Evolutionary conservation across 2,888 invertebrate species (phyloP), one percentile per base, ranked within the genome.

Genomic region (Neocrepidodera transversa): DNA sequence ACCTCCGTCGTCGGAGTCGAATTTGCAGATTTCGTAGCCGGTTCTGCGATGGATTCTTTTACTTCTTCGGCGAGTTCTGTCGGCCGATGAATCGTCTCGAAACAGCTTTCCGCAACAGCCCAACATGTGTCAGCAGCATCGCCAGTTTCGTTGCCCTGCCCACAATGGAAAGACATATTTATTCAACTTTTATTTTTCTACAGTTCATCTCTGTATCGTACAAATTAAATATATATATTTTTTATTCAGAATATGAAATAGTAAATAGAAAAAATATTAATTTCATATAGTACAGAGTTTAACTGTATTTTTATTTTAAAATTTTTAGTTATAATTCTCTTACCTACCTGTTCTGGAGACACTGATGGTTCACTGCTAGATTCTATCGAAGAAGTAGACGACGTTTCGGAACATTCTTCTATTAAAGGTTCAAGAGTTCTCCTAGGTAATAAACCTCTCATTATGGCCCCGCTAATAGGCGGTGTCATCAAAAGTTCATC

Each of bases 401-500:
- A 84, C 68, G 86, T 87, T 72, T 89, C 89, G 14, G 90, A 90
- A 61, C 85, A 86, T 68, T 93, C 92, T 80, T 93, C 92, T 66
- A 91, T 86, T 4, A 93, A 83, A 48, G 93, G 92, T 76, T 93
- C 93, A 73, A 93, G 80, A 68, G 92, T 85, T 79, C 91, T 83
- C 77, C 91, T 85, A 63, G 90, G 89, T 63, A 90, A 78, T 30
- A 91, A 78, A 28, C 90, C 90, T 65, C 90, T 81, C 52, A 89
- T 81, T 1, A 86, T 86, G 40, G 89, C 87, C 65, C 88, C 88
- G n/a, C 88, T 86, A 72, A 90, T 87, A 0, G 89, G 89, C 0
- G 89, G 89, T 6, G 89, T 88, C 88, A 90, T 89, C 38, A 91
- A 77, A 3, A 90, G 82, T 70, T 91, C 91, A 68, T 90, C 90